phyloP scores from a whole-genome alignment of 2,797 vertebrate genomes.

The Masticophis lateralis region DNA sequence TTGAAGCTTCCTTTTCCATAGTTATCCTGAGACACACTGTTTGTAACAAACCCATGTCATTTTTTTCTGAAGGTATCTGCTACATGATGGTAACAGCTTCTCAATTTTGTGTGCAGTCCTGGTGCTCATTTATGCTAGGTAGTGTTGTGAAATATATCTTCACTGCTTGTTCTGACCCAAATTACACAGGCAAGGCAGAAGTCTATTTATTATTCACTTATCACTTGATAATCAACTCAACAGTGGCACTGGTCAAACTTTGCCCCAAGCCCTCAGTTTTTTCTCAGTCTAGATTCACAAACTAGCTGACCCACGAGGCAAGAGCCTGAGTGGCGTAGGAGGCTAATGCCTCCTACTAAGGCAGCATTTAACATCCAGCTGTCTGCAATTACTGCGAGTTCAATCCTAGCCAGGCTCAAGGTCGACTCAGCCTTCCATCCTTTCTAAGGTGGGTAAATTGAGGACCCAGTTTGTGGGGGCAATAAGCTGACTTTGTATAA shows the following conservation, averaged over 20 bases:
- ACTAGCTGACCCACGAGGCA: not conserved
- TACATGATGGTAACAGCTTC: slow-evolving; percentile 31
- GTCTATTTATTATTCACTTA: not conserved
- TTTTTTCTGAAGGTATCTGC: slow-evolving; percentile 43
- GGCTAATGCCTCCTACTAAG: too few species aligned
- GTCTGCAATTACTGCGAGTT: too few species aligned
- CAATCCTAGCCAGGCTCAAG: too few species aligned
- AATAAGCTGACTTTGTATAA: too few species aligned
- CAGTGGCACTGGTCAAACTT: not conserved
- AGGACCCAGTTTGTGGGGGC: too few species aligned
- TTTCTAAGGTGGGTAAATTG: too few species aligned
- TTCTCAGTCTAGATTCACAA: not conserved
- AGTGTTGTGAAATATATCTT: not conserved
- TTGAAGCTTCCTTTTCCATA: slow-evolving; percentile 35
- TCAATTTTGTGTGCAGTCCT: slow-evolving; percentile 32
- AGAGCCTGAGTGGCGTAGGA: too few species aligned
- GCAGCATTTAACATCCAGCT: too few species aligned
- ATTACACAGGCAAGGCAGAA: not conserved
- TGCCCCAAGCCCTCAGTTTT: not conserved
- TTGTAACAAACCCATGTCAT: slow-evolving; percentile 49
- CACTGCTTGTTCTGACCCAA: not conserved
- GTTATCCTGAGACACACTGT: slow-evolving; percentile 34
- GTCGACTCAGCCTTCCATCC: too few species aligned
- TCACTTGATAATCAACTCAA: not conserved
- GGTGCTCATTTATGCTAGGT: slow-evolving; percentile 27